Evolutionary conservation across 2,797 vertebrate genomes (phyloP), one percentile per base, ranked within the genome.

Genomic region (Epinephelus malabaricus): DNA sequence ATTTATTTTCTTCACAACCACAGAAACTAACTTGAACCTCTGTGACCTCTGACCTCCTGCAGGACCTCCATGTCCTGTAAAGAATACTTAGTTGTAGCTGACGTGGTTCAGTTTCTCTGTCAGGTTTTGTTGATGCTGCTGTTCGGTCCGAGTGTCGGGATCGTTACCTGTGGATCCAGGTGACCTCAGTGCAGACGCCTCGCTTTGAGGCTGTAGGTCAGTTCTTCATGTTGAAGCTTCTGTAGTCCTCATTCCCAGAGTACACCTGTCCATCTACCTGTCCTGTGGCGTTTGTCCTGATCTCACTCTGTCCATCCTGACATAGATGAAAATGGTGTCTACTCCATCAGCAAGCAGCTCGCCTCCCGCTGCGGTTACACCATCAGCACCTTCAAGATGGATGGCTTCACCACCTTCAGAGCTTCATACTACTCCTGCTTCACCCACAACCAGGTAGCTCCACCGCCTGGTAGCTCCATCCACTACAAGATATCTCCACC

Each of bases 391-490:
- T 87, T 92, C 46, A 76, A 25, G 67, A 66, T 73, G 7, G 86
- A 90, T 0, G 84, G 89, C 3, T 84, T 66, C 76, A 88, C 83
- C 1, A 87, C 90, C 66, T 82, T 95, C 69, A 90, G 91, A 47
- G 89, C 94, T 2, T 95, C 94, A 0, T 95, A 92, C 73, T 91
- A 92, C 72, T 93, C 93, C 66, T 96, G 95, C 78, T 92, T 92
- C 43, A 91, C 86, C 11, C 49, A 65, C 68, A 93, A 79, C 74
- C 80, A 90, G 88, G 90, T 89, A 61, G 1, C 40, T n/a, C 21
- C 40, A 43, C 40, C 10, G 10, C 40, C 10, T 11, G 10, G 9
- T 43, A 43, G 40, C 40, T 43, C 40, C 40, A 43, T 9, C 40
- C 40, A 43, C 40, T 3, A 43, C 40, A 9, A 43, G 12, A 13